phyloP scores from a whole-genome alignment of 2,888 invertebrate species.

The Pseudococcus longispinus region DNA sequence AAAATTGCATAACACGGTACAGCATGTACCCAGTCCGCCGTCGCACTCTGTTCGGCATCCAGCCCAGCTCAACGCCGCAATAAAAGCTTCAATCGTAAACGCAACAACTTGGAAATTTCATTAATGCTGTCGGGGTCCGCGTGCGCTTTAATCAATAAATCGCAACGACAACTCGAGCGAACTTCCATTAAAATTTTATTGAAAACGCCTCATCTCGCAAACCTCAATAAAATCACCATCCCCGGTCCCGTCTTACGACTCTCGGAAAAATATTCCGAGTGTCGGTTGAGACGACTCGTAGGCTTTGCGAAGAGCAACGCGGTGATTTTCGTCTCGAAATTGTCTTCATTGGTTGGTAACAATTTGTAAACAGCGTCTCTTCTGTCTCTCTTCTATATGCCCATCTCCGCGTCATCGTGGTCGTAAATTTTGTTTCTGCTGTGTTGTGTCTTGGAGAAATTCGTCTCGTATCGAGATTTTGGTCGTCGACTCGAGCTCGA shows the following conservation, averaged over 20 bases:
- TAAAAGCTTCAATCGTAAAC: conserved; percentile 7
- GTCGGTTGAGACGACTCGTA: neutral
- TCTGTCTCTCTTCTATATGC: neutral
- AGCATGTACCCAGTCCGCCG: neutral
- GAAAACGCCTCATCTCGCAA: neutral
- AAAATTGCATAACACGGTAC: neutral
- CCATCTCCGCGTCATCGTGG: neutral
- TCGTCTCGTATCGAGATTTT: neutral
- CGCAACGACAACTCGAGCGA: neutral
- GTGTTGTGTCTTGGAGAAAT: neutral
- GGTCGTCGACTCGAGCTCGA: neutral
- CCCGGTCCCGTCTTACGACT: neutral
- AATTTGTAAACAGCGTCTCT: conserved; percentile 3
- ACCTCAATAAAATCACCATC: neutral
- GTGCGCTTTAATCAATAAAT: conserved; percentile 13
- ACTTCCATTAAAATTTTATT: neutral
- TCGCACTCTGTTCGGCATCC: neutral
- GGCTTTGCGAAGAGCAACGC: neutral
- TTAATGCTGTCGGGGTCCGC: neutral
- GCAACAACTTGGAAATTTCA: conserved; percentile 26
- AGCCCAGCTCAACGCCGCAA: neutral
- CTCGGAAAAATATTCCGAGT: neutral
- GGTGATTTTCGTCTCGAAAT: neutral
- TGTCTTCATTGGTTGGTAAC: neutral
- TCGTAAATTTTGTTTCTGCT: neutral